Evolutionary conservation across 2,113 vertebrate genomes (phyloP).

Genomic region (Brachirus orientalis): DNA sequence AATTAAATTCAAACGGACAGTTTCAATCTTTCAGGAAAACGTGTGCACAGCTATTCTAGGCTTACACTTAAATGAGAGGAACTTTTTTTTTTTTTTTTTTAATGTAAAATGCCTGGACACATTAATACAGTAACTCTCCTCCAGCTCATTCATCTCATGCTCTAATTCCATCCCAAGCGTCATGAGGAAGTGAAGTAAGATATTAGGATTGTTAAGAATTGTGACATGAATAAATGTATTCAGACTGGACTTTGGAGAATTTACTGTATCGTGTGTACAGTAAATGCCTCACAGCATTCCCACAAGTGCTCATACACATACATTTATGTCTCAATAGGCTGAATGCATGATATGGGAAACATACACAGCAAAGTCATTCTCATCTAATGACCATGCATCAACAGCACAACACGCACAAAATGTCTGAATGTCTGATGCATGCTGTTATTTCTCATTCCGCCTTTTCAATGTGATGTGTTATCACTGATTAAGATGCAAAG

Average conservation of each 20-base stretch:
- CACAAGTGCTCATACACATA: conserved; percentile 62
- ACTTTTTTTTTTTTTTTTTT: conserved; percentile 25
- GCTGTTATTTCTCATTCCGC: conserved; percentile 51
- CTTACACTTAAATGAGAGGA: conserved; percentile 41
- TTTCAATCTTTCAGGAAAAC: conserved; percentile 26
- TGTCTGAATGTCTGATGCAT: conserved; percentile 74
- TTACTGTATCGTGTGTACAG: conserved; percentile 74
- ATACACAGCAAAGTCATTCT: conserved; percentile 73
- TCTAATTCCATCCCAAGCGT: conserved; percentile 44
- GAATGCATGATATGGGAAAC: conserved; percentile 60
- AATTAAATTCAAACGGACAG: not conserved
- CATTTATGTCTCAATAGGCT: conserved; percentile 43
- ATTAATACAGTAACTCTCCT: conserved; percentile 73
- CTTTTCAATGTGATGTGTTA: not conserved
- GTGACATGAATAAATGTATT: conserved; percentile 38
- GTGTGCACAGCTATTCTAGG: conserved; percentile 45
- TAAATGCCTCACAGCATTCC: conserved; percentile 71
- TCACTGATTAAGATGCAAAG: conserved; percentile 72
- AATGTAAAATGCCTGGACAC: conserved; percentile 57
- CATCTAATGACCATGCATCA: conserved; percentile 76
- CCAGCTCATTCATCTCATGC: conserved; percentile 53
- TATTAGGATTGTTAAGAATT: conserved; percentile 13
- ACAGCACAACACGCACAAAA: conserved; percentile 67
- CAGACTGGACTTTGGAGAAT: conserved; percentile 68
- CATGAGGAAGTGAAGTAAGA: conserved; percentile 5